Base-by-base conservation (phyloP, 2,113 vertebrate genomes). In the Tenebrosternarchus preto region DNA sequence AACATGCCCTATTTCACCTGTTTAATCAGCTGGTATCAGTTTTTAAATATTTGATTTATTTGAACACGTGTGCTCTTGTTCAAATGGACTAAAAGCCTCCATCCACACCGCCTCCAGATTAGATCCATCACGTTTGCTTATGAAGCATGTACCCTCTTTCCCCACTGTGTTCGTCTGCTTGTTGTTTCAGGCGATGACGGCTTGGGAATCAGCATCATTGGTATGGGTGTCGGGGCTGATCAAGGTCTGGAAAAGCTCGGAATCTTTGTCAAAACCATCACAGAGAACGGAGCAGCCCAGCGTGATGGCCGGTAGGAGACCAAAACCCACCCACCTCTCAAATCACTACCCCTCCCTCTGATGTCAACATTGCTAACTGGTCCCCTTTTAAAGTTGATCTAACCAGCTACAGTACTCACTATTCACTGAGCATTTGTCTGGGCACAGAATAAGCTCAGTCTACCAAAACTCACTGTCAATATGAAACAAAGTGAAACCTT, bases 221-320 rank as follows among this genome's bases (percentile, higher is more conserved):
- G 95, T 85, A 97, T 97, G 95, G 95, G 95, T 73, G 95, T 97
- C 39, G 95, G 95, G 70, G 95, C 95, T 46, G 95, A 97, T 86
- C 95, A 96, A 81, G 96, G 96, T 8, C 87, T 97, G 89, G 95
- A 97, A 87, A 97, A 96, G 87, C 89, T 97, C 33, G 96, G 96
- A 74, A 97, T 97, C 85, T 97, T 97, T 87, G 94, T 97, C 75
- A 97, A 97, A 92, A 96, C 95, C 1, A 89, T 97, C 86, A 96
- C 95, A 39, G 94, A 95, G 82, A 92, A 93, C 73, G 96, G 96
- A 87, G 93, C 95, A 73, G 94, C 95, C 68, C 89, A 95, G 31
- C 91, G 85, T 71, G 96, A 96, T 75, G 94, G 93, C 85, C 90
- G 95, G 96, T 96, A 87, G 83, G 86, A 50, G 8, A 15, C 64